phyloP scores from a whole-genome alignment of 1,140 invertebrate species.

The Lasioglossum albipes region DNA sequence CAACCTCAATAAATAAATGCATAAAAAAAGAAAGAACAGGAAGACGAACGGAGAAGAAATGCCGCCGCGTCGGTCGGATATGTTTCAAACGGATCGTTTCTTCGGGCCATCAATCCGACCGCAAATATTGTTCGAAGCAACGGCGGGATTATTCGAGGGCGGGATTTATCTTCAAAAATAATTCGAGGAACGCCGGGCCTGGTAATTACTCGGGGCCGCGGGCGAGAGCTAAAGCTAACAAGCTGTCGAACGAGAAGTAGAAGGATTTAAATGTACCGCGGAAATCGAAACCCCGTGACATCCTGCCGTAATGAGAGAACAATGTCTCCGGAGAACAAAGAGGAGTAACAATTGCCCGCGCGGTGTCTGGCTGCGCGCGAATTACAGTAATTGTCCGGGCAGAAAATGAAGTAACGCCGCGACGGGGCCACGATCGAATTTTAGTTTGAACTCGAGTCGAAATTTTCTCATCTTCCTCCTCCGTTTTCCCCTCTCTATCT shows the following conservation, averaged over 20 bases:
- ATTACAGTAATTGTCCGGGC: slow-evolving; percentile 10
- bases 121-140: not conserved
- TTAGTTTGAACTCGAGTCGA: not conserved
- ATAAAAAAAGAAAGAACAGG: no score
- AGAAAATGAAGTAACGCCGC: slow-evolving; percentile 22
- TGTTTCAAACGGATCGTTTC: not conserved
- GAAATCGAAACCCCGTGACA: slow-evolving; percentile 58
- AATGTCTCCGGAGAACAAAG: slow-evolving; percentile 49
- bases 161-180: slow-evolving; percentile 55
- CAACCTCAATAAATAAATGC: no score
- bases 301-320: slow-evolving; percentile 43
- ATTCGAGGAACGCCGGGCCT: slow-evolving; percentile 21
- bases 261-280: slow-evolving; percentile 51
- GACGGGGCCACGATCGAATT: not conserved
- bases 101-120: not conserved
- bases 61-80: no score
- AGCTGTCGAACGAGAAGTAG: slow-evolving; percentile 44
- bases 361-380: slow-evolving; percentile 18
- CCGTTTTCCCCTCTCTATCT: no score
- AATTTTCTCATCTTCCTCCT: not conserved
- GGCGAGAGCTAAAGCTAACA: slow-evolving; percentile 53
- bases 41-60: no score
- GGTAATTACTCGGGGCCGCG: slow-evolving; percentile 47
- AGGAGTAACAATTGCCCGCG: slow-evolving; percentile 39
- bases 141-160: slow-evolving; percentile 20